These are phyloP conservation scores for Stictocephala bisonia DNA, from an alignment of 2,888 invertebrate genomes.

Conservation along the genomic window DNA sequence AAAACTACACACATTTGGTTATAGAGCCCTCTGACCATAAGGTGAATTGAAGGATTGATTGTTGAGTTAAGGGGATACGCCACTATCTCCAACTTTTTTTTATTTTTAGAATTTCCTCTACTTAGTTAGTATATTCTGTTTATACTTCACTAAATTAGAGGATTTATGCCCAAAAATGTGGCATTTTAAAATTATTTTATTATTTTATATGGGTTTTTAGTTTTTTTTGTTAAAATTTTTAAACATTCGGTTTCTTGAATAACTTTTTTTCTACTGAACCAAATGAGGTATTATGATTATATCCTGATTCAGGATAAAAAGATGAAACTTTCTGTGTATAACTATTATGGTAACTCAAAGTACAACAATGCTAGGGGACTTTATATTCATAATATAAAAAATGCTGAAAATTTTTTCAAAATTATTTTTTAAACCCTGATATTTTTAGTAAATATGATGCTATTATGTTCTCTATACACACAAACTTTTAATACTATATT, in stretches of 20 bases:
- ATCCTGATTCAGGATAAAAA: conserved; percentile 16
- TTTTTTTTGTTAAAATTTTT: conserved; percentile 32
- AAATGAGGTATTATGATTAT: conserved; percentile 10
- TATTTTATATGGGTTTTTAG: conserved; percentile 20
- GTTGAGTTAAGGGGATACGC: conserved; percentile 29
- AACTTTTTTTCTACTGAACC: conserved; percentile 33
- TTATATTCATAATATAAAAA: conserved; percentile 24
- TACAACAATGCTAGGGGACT: conserved; percentile 15
- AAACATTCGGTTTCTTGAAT: conserved; percentile 21
- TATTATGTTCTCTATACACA: conserved; percentile 27
- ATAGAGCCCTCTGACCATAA: too few relatives aligned
- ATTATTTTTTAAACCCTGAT: not conserved
- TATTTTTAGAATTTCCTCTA: not conserved
- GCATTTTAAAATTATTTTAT: conserved; percentile 25
- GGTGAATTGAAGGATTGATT: too few relatives aligned
- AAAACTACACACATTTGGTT: too few relatives aligned
- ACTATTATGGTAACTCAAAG: conserved; percentile 13
- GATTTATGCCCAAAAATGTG: conserved; percentile 22
- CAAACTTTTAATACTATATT: conserved; percentile 22
- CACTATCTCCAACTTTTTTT: conserved; percentile 30
- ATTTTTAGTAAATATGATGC: conserved; percentile 18
- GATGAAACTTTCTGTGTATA: conserved; percentile 31
- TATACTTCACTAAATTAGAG: conserved; percentile 36
- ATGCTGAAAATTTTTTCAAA: not conserved
- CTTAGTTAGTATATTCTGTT: conserved; percentile 26